Conservation (phyloP, 2,113 vertebrate genomes). For the Sardina pilchardus region DNA sequence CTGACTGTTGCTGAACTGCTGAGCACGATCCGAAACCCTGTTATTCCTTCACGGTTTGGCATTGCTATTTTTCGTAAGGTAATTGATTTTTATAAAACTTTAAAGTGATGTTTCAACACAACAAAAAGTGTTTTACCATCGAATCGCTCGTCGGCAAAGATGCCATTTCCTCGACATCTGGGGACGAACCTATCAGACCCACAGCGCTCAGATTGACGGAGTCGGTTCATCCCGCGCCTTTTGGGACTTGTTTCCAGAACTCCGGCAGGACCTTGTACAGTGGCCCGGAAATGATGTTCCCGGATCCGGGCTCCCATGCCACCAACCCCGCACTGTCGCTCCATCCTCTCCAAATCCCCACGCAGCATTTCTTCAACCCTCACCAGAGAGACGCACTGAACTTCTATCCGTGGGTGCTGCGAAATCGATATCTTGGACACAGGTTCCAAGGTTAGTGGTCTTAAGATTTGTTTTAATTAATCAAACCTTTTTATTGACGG, state of each 20-base stretch:
- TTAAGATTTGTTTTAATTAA: neutral
- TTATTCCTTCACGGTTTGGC: neutral
- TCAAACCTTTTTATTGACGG: neutral
- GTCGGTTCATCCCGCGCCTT: constrained; percentile 68
- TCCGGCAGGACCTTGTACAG: constrained; percentile 70
- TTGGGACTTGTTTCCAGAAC: constrained; percentile 74
- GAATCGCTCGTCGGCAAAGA: constrained; percentile 79
- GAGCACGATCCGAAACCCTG: neutral
- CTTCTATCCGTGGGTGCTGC: constrained; percentile 79
- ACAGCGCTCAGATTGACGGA: constrained; percentile 71
- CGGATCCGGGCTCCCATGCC: constrained; percentile 66
- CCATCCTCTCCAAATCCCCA: constrained; percentile 71
- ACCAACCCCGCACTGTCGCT: constrained; percentile 62
- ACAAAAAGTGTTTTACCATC: constrained; percentile 74
- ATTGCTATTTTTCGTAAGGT: neutral
- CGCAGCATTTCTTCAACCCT: constrained; percentile 73
- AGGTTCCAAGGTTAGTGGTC: constrained; percentile 68
- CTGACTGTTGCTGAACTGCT: neutral
- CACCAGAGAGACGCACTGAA: constrained; percentile 73
- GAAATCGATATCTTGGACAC: constrained; percentile 74
- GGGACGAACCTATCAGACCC: constrained; percentile 72
- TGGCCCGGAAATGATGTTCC: constrained; percentile 73
- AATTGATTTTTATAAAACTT: neutral
- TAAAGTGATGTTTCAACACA: constrained; percentile 67
- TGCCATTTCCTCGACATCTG: constrained; percentile 53